These are phyloP conservation scores for Piscicola geometra DNA, from an alignment of 2,888 invertebrate genomes.

Conservation along the genomic window DNA sequence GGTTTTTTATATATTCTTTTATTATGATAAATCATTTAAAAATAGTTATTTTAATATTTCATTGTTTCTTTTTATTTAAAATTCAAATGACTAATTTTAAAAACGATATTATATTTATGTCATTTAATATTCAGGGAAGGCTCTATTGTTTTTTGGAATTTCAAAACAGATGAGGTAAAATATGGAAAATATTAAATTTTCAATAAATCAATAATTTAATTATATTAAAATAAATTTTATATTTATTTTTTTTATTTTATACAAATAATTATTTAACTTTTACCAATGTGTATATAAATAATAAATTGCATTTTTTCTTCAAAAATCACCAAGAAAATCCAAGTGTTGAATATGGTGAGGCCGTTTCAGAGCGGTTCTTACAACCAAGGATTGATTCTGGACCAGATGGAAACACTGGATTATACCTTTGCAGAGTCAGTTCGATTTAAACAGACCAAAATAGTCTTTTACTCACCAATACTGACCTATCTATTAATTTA, in stretches of 20 bases:
- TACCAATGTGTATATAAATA: not conserved
- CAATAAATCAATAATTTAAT: too few species aligned
- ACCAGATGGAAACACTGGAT: constrained; percentile 78
- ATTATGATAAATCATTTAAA: too few species aligned
- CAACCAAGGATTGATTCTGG: constrained; percentile 64
- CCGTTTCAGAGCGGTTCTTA: constrained; percentile 59
- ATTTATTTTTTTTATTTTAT: too few species aligned
- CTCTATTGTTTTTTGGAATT: constrained; percentile 68
- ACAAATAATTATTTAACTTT: too few species aligned
- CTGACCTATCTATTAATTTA: too few species aligned
- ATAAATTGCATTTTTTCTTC: not conserved
- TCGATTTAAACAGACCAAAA: too few species aligned
- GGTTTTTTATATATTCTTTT: not conserved
- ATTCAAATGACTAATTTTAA: not conserved
- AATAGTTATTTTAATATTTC: too few species aligned
- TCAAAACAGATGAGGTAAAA: constrained; percentile 50
- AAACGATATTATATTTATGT: too few species aligned
- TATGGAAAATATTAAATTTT: too few species aligned
- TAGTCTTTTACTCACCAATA: too few species aligned
- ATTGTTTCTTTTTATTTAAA: constrained; percentile 65
- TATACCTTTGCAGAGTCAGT: constrained; percentile 57
- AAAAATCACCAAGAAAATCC: constrained; percentile 45
- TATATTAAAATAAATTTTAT: too few species aligned
- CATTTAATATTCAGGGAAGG: constrained; percentile 81
- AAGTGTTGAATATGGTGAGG: constrained; percentile 38